These are phyloP conservation scores for Phalanger gymnotis DNA, from an alignment of 2,797 vertebrate species.

Conservation along the genomic window DNA sequence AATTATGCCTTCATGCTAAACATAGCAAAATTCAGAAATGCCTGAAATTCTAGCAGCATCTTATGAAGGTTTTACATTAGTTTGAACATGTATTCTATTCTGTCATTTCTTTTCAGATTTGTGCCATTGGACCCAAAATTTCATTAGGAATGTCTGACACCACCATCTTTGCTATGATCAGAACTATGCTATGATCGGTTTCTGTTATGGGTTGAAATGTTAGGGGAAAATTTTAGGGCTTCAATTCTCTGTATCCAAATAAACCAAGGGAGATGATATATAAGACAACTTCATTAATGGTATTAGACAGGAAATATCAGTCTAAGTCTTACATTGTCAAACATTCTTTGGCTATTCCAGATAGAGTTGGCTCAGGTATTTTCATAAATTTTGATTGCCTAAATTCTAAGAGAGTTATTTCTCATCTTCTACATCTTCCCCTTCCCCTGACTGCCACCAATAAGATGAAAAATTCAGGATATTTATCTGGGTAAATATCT, in stretches of 20 bases:
- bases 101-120: constrained; percentile 39
- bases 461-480: background rate
- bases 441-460: background rate
- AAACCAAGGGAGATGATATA: constrained; percentile 25
- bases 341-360: constrained; percentile 11
- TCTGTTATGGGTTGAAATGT: background rate
- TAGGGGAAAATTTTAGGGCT: constrained; percentile 1
- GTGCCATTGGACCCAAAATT: background rate
- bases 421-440: background rate
- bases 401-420: constrained; percentile 29
- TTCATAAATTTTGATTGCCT: constrained; percentile 24
- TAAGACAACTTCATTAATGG: background rate
- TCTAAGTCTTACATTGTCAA: background rate
- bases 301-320: background rate
- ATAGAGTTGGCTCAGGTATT: background rate
- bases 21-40: background rate
- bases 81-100: background rate
- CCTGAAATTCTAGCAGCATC: background rate
- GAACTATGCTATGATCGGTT: constrained; percentile 26
- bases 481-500: background rate
- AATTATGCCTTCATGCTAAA: constrained; percentile 37
- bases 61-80: background rate
- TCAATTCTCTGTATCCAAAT: constrained; percentile 30
- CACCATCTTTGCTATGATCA: constrained; percentile 16
- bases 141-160: constrained; percentile 9